Base-by-base conservation (phyloP, 2,888 invertebrate genomes). In the Drosophila greeni region DNA sequence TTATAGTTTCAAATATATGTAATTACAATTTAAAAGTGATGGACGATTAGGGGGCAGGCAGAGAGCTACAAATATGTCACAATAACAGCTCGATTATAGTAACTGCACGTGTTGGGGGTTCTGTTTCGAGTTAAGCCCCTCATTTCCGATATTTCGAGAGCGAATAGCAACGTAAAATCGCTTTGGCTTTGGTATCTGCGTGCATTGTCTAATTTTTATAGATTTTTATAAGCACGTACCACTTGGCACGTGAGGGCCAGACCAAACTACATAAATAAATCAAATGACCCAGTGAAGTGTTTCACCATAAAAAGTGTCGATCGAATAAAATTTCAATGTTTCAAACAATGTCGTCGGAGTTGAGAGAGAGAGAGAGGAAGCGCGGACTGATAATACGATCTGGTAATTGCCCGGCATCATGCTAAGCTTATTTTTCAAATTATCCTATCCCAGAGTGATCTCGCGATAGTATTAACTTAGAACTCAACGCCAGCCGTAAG, bases 331-430 rank as follows among this genome's bases (percentile, higher is more conserved):
- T 47, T 47, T 47, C 20, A 31, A 31, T 47, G 33, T 34, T 34
- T 34, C 31, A 9, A 9, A 24, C 48, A 48, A 24, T 57, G 56
- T 7, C 61, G 34, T 23, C 18, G 16, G 9, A 9, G 18, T 24
- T 29, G 18, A 29, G 55, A 29, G 47, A 51, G 62, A 61, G 23
- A 23, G 18, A 29, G 55, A 29, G 47, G 64, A 61, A 61, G 23
- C 34, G 7, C 2, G n/a, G n/a, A 18, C 18, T 40, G 40, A 39
- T 51, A 51, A 16, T 14, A 9, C 26, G 34, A 29, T 24, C 31
- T 20, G 3, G 74, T 79, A 79, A 79, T 83, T 79, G 72, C 49
- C 36, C 24, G 29, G 42, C 51, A 47, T 36, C 78, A 79, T 78
- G 78, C 78, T 51, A 83, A 12, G 45, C 47, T 33, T 58, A 73